Evolutionary conservation across 2,888 invertebrate species (phyloP), one percentile per base, ranked within the genome.

Genomic region (Orchesella flavescens): DNA sequence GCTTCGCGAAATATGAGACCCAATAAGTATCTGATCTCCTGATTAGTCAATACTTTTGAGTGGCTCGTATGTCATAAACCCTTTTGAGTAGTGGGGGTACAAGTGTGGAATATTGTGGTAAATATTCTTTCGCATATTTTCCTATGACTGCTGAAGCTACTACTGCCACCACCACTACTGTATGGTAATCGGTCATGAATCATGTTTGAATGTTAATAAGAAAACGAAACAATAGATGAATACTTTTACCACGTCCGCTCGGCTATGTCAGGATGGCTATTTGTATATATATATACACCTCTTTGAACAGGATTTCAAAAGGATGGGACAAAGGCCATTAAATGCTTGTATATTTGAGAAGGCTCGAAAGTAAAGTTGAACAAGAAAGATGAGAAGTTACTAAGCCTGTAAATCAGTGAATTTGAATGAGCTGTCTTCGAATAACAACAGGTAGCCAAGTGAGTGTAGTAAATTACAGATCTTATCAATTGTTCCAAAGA

Each of bases 391-490:
- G 66, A 66, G 24, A 80, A 63, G 55, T 65, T 59, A 61, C 61
- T 63, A 71, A 71, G 43, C 21, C 23, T 73, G 53, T 72, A 80
- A 55, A 53, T 80, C 21, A 59, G 44, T 59, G 61, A 61, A 21
- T 71, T 69, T 34, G 68, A 72, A 78, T 69, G 23, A 79, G 61
- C 74, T 81, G 57, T 44, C 73, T 57, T 43, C 49, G 55, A 46
- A n/a, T 46, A 71, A 43, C 72, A 75, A 81, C 81, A 81, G 81
- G 81, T 81, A 81, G 81, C 80, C 21, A 78, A 61, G 24, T 21
- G 19, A 55, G 61, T 46, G 74, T 49, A 57, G 72, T 73, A 81
- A 81, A 74, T 81, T 74, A 69, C 68, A 59, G 81, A 81, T 81
- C 69, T 61, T 81, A 81, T 81, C 81, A 19, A 80, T 74, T 73